A percentile compares a stretch with the other conserved stretches of the same genome.
Evolutionary conservation across 2,797 vertebrate genomes (phyloP).

Genomic region (Phylloscopus collybita): DNA sequence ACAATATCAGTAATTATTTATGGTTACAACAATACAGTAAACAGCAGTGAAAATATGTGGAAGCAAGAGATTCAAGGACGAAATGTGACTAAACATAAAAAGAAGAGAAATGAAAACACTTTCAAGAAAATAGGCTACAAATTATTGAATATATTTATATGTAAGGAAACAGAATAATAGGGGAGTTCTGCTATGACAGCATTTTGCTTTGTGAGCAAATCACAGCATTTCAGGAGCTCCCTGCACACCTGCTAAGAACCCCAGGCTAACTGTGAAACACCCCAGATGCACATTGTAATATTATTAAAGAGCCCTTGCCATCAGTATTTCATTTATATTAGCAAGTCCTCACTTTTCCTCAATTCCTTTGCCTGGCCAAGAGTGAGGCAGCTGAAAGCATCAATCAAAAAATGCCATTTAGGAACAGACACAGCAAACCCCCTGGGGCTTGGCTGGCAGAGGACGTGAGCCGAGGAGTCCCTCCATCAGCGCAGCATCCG

Average conservation of each 20-base stretch:
- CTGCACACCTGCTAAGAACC: background rate
- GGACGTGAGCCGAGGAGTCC: background rate
- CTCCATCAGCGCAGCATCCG: background rate
- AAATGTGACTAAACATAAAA: slow-evolving; percentile 15
- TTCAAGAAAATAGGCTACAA: background rate
- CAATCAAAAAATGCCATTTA: slow-evolving; percentile 50
- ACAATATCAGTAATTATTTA: slow-evolving; percentile 71
- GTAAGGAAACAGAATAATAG: background rate
- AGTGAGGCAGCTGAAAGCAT: slow-evolving; percentile 45
- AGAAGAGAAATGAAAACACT: slow-evolving; percentile 10
- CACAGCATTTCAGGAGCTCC: background rate
- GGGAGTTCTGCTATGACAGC: background rate
- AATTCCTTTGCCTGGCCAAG: slow-evolving; percentile 8
- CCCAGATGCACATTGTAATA: background rate
- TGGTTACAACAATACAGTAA: slow-evolving; percentile 36
- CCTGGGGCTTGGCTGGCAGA: slow-evolving; percentile 8
- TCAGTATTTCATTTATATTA: slow-evolving; percentile 44
- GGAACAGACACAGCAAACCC: slow-evolving; percentile 1
- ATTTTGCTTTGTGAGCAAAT: slow-evolving; percentile 6
- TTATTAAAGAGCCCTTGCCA: background rate
- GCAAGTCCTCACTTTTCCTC: slow-evolving; percentile 12
- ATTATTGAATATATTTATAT: background rate
- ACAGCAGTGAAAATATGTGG: background rate
- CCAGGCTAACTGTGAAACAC: slow-evolving; percentile 22
- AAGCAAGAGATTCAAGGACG: slow-evolving; percentile 42